phyloP scores from a whole-genome alignment of 2,888 invertebrate species.

The Ptilodon capucinus region DNA sequence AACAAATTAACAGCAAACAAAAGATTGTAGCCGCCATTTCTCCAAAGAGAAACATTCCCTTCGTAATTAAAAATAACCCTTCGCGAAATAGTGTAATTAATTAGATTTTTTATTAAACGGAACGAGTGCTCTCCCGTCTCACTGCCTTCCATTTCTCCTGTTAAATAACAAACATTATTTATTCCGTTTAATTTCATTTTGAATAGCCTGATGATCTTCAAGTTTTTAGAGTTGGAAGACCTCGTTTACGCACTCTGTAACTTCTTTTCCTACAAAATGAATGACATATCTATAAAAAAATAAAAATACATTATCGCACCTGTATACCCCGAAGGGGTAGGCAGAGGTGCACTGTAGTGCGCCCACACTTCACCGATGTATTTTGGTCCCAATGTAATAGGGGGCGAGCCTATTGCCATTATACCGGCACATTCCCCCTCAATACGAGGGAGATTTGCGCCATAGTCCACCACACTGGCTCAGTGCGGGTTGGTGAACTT shows the following conservation, averaged over 20 bases:
- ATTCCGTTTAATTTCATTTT: slow-evolving; percentile 24
- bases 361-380: too few species aligned
- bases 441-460: too few species aligned
- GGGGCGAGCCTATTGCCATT: too few species aligned
- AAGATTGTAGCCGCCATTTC: slow-evolving; percentile 14
- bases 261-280: background rate
- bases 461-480: too few species aligned
- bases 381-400: too few species aligned
- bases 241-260: background rate
- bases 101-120: slow-evolving; percentile 30
- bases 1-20: background rate
- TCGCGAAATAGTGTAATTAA: slow-evolving; percentile 43
- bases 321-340: too few species aligned
- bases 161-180: slow-evolving; percentile 30
- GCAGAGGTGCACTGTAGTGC: too few species aligned
- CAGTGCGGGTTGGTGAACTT: too few species aligned
- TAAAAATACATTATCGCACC: too few species aligned
- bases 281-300: too few species aligned
- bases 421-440: too few species aligned
- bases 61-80: slow-evolving; percentile 39
- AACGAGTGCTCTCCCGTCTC: slow-evolving; percentile 18
- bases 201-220: background rate
- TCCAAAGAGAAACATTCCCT: slow-evolving; percentile 27
- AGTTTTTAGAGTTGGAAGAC: background rate
- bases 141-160: slow-evolving; percentile 15